Conservation (phyloP, 2,113 vertebrate genomes). For the Scartelaos histophorus region DNA sequence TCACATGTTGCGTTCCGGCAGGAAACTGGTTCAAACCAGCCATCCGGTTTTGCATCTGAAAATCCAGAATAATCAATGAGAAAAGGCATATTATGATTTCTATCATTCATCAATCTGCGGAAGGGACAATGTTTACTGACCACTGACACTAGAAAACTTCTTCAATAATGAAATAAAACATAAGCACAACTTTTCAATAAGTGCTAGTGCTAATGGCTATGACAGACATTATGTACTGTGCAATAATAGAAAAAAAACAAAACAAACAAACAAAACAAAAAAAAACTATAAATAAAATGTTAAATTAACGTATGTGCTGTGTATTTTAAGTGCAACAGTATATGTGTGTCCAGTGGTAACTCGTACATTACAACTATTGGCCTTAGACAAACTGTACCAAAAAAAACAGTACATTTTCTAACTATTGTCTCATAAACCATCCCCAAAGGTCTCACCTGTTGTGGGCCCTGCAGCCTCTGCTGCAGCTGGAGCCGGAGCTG, state of each 20-base stretch:
- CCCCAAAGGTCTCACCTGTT: conserved; percentile 79
- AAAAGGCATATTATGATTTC: neutral
- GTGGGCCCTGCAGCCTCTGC: conserved; percentile 89
- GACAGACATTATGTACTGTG: too few species aligned
- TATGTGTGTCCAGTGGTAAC: too few species aligned
- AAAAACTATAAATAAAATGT: too few species aligned
- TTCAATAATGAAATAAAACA: neutral
- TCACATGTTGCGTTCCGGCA: conserved; percentile 77
- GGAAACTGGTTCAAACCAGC: conserved; percentile 85
- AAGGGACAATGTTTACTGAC: neutral
- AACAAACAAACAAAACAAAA: too few species aligned
- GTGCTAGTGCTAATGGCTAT: too few species aligned
- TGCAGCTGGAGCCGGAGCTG: conserved; percentile 91
- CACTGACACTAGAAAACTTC: neutral
- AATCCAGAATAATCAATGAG: conserved; percentile 7
- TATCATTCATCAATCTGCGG: neutral
- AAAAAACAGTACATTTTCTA: too few species aligned
- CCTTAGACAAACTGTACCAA: neutral
- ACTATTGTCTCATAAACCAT: too few species aligned
- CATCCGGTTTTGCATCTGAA: conserved; percentile 87
- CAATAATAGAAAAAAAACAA: too few species aligned
- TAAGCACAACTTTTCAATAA: neutral
- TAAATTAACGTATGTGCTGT: too few species aligned
- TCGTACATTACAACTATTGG: neutral
- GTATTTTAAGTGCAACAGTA: too few species aligned